Conservation (phyloP, 1,140 invertebrate species). For the Sycophila sp. region DNA sequence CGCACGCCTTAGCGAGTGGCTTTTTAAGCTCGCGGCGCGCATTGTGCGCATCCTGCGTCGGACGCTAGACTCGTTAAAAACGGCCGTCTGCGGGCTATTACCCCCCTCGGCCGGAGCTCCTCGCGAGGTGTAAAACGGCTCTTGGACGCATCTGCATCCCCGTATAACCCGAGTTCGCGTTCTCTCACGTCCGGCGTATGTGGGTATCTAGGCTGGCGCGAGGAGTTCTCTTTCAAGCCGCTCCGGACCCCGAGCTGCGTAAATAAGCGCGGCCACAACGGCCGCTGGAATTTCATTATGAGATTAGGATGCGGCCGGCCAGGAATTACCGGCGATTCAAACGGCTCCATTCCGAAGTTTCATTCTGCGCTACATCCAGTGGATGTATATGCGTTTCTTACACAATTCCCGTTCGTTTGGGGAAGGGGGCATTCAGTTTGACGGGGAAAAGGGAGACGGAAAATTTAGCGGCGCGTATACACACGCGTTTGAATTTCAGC, state of each 20-base stretch:
- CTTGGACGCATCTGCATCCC: neutral
- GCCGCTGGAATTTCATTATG: conserved; percentile 8
- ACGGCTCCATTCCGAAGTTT: neutral
- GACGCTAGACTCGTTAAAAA: conserved; percentile 4
- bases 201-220: neutral
- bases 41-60: neutral
- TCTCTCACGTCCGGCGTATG: neutral
- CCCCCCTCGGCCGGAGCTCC: neutral
- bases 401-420: too few species aligned
- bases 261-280: conserved; percentile 1
- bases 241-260: neutral
- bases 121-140: too few species aligned
- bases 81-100: neutral
- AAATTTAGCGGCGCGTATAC: too few species aligned
- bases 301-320: neutral
- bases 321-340: neutral
- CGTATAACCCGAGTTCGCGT: too few species aligned
- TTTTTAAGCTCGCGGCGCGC: conserved; percentile 1
- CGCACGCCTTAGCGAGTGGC: neutral
- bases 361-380: too few species aligned
- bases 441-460: too few species aligned
- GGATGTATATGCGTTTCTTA: too few species aligned
- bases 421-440: too few species aligned
- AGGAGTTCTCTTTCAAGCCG: neutral
- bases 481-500: too few species aligned